phyloP scores from a whole-genome alignment of 2,113 vertebrate species.

The Toxostoma redivivum region DNA sequence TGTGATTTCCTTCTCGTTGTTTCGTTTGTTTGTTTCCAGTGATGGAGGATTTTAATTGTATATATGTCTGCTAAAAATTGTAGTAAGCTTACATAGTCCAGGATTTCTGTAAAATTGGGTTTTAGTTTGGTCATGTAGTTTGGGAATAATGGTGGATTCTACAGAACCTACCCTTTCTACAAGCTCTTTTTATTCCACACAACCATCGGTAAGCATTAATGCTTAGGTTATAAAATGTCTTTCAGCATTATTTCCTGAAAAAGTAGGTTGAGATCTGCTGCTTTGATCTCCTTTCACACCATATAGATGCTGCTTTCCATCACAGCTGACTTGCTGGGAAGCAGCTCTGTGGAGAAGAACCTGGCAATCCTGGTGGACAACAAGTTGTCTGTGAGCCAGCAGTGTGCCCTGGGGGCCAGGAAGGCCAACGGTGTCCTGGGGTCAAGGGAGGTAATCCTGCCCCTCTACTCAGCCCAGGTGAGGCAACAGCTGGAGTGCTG shows the following conservation, averaged over 20 bases:
- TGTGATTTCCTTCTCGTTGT: neutral
- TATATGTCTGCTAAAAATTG: neutral
- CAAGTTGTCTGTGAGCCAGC: fast-evolving
- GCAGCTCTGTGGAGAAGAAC: neutral
- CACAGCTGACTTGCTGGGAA: neutral
- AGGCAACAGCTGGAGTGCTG: neutral
- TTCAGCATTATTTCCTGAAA: neutral
- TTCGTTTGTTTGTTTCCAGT: neutral
- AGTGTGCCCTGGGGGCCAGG: neutral
- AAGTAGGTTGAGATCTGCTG: neutral
- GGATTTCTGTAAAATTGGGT: neutral
- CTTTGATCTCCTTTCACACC: neutral
- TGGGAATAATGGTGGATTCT: neutral
- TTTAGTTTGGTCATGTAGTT: neutral
- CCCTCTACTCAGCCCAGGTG: neutral
- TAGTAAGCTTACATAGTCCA: neutral
- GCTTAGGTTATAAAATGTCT: neutral
- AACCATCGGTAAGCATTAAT: neutral
- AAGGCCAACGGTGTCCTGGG: neutral
- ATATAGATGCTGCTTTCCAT: neutral
- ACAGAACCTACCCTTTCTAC: neutral
- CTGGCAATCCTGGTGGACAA: neutral
- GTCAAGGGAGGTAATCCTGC: neutral
- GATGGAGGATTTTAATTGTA: neutral
- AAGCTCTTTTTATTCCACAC: neutral